Percentiles rank a stretch among this genome's conserved stretches.
Evolutionary conservation across 2,797 vertebrate species (phyloP).

Genomic region (Kryptolebias ocellatus): DNA sequence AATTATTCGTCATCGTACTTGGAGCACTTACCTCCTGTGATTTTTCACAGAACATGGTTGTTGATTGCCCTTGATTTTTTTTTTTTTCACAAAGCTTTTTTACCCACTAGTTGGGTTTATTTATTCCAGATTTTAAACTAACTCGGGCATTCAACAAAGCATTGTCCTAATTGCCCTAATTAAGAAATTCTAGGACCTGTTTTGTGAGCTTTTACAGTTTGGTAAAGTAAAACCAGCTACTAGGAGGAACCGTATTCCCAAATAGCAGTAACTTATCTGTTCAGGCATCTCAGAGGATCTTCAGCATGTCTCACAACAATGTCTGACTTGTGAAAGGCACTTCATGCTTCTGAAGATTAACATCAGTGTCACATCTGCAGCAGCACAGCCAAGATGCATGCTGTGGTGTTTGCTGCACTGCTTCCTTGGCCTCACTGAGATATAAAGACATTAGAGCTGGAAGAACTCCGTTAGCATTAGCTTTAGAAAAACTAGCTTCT

Average conservation of each 20-base stretch:
- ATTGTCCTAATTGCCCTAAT: neutral
- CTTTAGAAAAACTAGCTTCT: neutral
- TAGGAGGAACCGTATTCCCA: neutral
- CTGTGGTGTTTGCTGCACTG: constrained; percentile 7
- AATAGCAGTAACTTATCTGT: constrained; percentile 20
- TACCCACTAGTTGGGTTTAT: neutral
- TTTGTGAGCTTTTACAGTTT: constrained; percentile 4
- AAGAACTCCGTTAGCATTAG: constrained; percentile 3
- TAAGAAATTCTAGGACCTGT: neutral
- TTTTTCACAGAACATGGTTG: constrained; percentile 26
- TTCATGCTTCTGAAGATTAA: constrained; percentile 21
- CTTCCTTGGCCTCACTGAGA: constrained; percentile 9
- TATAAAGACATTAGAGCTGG: neutral
- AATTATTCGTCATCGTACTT: constrained; percentile 17
- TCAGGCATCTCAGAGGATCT: constrained; percentile 5
- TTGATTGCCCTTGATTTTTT: constrained; percentile 19
- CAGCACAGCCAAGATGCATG: neutral
- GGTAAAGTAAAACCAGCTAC: constrained; percentile 10
- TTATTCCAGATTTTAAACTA: neutral
- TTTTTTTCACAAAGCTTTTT: constrained; percentile 15
- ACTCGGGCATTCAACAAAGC: neutral
- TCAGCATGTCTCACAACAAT: constrained; percentile 1
- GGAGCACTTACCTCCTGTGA: neutral
- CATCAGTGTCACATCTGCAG: constrained; percentile 17
- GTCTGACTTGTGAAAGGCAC: constrained; percentile 9